phyloP scores from a whole-genome alignment of 53 echinoderm and acorn worm species.

The Patiria pectinifera region DNA sequence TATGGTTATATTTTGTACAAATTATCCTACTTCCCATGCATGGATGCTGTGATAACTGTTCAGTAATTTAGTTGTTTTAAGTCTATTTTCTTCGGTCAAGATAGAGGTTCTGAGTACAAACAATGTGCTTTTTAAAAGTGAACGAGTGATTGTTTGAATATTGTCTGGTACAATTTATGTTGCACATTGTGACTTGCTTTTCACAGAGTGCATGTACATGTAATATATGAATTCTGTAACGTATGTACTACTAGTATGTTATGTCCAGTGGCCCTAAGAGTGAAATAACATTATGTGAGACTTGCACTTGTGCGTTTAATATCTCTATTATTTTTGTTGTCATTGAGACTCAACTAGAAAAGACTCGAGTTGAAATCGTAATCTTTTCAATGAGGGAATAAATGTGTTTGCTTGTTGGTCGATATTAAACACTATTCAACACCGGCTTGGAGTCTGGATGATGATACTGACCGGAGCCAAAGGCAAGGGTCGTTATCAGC shows the following conservation, averaged over 20 bases:
- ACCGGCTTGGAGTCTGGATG: no score
- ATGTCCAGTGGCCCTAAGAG: slow-evolving; percentile 32
- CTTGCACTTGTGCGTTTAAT: slow-evolving; percentile 24
- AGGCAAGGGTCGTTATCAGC: no score
- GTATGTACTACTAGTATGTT: slow-evolving; percentile 58
- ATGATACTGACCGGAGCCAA: no score
- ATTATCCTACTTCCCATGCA: slow-evolving; percentile 11
- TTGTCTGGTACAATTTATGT: slow-evolving; percentile 23
- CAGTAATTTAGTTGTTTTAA: slow-evolving; percentile 6
- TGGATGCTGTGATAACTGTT: slow-evolving; percentile 12
- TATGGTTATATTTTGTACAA: slow-evolving; percentile 1
- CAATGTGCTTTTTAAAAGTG: not conserved
- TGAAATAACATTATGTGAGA: slow-evolving; percentile 54
- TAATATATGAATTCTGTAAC: slow-evolving; percentile 56
- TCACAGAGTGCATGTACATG: slow-evolving; percentile 60
- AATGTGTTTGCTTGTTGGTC: no score
- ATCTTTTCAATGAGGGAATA: no score
- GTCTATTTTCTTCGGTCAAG: not conserved
- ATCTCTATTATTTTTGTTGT: not conserved
- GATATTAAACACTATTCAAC: no score
- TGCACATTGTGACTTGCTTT: slow-evolving; percentile 6
- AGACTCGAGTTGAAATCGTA: no score
- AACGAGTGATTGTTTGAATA: slow-evolving; percentile 16
- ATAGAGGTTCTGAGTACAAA: not conserved
- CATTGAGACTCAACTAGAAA: not conserved